phyloP scores from a whole-genome alignment of 2,797 vertebrate species.

The Erpetoichthys calabaricus region DNA sequence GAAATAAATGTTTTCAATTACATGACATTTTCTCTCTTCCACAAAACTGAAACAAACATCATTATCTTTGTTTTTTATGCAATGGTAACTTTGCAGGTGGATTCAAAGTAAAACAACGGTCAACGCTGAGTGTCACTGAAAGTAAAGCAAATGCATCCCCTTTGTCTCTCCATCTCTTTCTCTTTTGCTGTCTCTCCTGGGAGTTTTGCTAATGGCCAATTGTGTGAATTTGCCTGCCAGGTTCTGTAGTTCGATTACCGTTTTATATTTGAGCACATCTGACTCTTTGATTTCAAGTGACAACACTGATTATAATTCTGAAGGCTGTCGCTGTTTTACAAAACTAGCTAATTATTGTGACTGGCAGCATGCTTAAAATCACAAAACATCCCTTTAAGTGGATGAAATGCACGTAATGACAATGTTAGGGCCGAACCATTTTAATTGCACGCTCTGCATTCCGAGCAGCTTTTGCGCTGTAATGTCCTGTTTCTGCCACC shows the following conservation, averaged over 20 bases:
- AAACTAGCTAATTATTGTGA: neutral
- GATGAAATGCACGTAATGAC: neutral
- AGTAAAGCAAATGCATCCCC: too few species aligned
- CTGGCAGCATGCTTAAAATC: slow-evolving; percentile 3
- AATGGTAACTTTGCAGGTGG: too few species aligned
- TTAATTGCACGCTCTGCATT: slow-evolving; percentile 1
- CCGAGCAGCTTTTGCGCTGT: neutral
- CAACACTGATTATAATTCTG: neutral
- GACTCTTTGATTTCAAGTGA: slow-evolving; percentile 3
- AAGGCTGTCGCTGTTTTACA: too few species aligned
- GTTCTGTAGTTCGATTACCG: neutral
- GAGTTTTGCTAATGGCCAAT: neutral
- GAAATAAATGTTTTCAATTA: too few species aligned
- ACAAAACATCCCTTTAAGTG: neutral
- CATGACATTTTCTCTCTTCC: too few species aligned
- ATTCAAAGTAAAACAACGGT: too few species aligned
- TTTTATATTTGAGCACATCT: neutral
- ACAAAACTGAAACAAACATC: too few species aligned
- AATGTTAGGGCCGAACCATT: neutral
- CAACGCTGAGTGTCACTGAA: too few species aligned
- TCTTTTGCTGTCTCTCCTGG: slow-evolving; percentile 2
- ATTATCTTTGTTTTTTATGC: too few species aligned
- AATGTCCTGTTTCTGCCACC: neutral
- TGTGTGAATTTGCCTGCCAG: neutral
- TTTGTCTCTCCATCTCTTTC: slow-evolving; percentile 1